These are phyloP conservation scores for Drosophila subsilvestris DNA, from an alignment of 2,888 invertebrate species.

Conservation along the genomic window DNA sequence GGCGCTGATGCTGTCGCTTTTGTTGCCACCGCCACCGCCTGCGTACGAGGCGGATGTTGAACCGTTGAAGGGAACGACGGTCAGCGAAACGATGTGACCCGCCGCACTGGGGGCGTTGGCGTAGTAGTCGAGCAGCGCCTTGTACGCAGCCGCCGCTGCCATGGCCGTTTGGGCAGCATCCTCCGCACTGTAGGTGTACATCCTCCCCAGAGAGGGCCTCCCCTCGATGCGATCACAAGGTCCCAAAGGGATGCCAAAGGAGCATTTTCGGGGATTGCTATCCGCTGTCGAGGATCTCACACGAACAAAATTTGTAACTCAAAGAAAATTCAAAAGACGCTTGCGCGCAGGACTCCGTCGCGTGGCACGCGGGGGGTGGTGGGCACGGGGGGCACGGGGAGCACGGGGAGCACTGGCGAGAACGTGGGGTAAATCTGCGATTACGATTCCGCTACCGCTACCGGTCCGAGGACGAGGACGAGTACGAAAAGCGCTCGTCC, in stretches of 20 bases:
- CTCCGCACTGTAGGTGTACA: conserved; percentile 37
- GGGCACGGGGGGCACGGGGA: too few species aligned
- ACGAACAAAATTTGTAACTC: too few species aligned
- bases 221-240: conserved; percentile 11
- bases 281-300: too few species aligned
- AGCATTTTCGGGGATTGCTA: too few species aligned
- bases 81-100: conserved; percentile 64
- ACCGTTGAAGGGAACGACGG: conserved; percentile 50
- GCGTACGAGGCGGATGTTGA: conserved; percentile 1
- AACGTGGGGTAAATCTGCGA: too few species aligned
- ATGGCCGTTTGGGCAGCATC: conserved; percentile 28
- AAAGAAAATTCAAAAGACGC: too few species aligned
- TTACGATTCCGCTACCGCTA: too few species aligned
- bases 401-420: too few species aligned
- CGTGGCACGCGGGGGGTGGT: too few species aligned
- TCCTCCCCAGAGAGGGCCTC: conserved; percentile 4
- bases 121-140: conserved; percentile 60
- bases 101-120: conserved; percentile 58
- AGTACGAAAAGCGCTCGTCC: background rate
- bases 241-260: background rate
- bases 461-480: background rate
- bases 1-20: background rate
- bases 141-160: conserved; percentile 43
- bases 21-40: background rate
- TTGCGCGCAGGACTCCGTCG: too few species aligned